A percentile compares a stretch with the other conserved stretches of the same genome.
Conservation (phyloP, 2,888 invertebrate genomes). For the Disparrhopalites patrizii region DNA sequence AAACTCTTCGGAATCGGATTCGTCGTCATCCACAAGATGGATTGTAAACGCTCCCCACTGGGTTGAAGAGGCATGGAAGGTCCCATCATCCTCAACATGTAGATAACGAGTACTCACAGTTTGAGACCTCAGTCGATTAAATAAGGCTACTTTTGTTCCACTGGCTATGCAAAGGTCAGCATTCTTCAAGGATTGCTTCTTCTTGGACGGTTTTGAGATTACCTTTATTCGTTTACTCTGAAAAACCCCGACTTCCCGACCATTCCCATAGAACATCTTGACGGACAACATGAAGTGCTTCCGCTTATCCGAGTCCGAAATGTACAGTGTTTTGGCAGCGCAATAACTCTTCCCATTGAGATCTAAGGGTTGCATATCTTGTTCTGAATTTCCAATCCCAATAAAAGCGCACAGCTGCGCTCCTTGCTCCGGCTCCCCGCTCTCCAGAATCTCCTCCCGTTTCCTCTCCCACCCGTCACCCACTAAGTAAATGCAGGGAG, state of each 20-base stretch:
- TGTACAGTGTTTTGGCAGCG: constrained; percentile 60
- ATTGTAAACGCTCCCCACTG: constrained; percentile 62
- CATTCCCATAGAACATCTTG: constrained; percentile 58
- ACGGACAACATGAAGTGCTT: constrained; percentile 60
- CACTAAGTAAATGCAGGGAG: constrained; percentile 59
- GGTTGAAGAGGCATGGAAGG: constrained; percentile 59
- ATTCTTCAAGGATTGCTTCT: constrained; percentile 61
- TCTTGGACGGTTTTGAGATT: constrained; percentile 61
- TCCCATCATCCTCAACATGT: constrained; percentile 57
- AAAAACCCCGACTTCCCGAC: constrained; percentile 58
- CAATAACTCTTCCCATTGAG: constrained; percentile 59
- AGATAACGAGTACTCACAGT: constrained; percentile 60
- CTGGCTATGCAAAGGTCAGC: constrained; percentile 60
- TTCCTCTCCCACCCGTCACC: constrained; percentile 58
- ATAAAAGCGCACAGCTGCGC: constrained; percentile 57
- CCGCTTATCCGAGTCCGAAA: constrained; percentile 59
- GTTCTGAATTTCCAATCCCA: constrained; percentile 58
- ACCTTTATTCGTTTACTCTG: constrained; percentile 60
- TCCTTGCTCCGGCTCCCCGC: constrained; percentile 49
- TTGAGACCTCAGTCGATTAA: constrained; percentile 60
- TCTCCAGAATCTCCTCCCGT: constrained; percentile 52
- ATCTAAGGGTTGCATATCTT: constrained; percentile 58
- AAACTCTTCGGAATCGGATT: constrained; percentile 57
- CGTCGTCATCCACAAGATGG: constrained; percentile 58
- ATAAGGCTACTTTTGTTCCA: constrained; percentile 59